These are phyloP conservation scores for Emmelina monodactyla DNA, from an alignment of 2,888 invertebrate species.

Conservation along the genomic window DNA sequence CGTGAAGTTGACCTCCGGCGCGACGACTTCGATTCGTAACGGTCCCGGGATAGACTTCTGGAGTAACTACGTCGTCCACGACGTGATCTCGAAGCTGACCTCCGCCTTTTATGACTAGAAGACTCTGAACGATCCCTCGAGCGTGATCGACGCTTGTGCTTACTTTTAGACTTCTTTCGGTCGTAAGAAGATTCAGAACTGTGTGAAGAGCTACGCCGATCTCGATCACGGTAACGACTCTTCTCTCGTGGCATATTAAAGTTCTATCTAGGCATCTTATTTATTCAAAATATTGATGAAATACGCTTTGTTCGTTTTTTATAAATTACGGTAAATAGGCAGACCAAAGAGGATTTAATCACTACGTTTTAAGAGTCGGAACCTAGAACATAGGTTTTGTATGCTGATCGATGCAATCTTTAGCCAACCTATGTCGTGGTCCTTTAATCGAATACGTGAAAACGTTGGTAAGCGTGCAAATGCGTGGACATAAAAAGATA, in stretches of 20 bases:
- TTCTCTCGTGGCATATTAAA: conserved; percentile 57
- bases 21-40: conserved; percentile 23
- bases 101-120: conserved; percentile 34
- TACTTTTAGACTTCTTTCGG: conserved; percentile 43
- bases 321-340: too few relatives aligned
- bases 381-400: too few relatives aligned
- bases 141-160: conserved; percentile 42
- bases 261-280: too few relatives aligned
- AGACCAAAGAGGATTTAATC: too few relatives aligned
- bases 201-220: conserved; percentile 44
- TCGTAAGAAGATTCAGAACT: conserved; percentile 55
- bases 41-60: conserved; percentile 47
- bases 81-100: conserved; percentile 39
- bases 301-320: too few relatives aligned
- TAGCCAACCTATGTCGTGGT: too few relatives aligned
- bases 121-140: conserved; percentile 48
- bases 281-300: too few relatives aligned
- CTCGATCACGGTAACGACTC: conserved; percentile 48
- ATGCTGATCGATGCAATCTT: too few relatives aligned
- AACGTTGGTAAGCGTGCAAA: too few relatives aligned
- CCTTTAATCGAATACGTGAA: too few relatives aligned
- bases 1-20: conserved; percentile 31
- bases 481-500: too few relatives aligned
- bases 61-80: conserved; percentile 42
- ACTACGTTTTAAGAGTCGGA: too few relatives aligned